A percentile compares a stretch with the other conserved stretches of the same genome.
Conservation (phyloP, 2,888 invertebrate genomes). For the Aspidiotus rigidus region DNA sequence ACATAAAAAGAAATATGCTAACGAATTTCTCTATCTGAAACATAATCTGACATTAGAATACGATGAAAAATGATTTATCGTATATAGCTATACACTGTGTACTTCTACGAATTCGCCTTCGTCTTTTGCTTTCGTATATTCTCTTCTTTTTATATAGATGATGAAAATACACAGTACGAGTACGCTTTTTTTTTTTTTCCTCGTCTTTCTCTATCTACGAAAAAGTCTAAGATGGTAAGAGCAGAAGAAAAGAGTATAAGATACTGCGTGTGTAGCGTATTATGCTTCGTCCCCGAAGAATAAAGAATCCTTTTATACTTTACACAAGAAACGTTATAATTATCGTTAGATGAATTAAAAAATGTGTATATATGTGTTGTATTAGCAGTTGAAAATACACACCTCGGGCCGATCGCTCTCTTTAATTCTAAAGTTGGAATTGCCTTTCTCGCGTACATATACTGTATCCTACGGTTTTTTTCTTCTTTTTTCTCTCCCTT, state of each 20-base stretch:
- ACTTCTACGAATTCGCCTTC: slow-evolving; percentile 34
- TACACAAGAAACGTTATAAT: slow-evolving; percentile 34
- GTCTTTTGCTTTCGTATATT: slow-evolving; percentile 20
- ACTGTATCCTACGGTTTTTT: not conserved
- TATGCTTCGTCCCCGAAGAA: slow-evolving; percentile 9
- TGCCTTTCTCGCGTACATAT: slow-evolving; percentile 24
- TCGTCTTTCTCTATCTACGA: slow-evolving; percentile 18
- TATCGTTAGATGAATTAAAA: slow-evolving; percentile 33
- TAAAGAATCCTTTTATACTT: slow-evolving; percentile 33
- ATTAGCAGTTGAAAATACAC: slow-evolving; percentile 31
- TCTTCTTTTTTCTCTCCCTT: slow-evolving; percentile 5
- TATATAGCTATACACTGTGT: slow-evolving; percentile 9
- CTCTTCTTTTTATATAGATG: slow-evolving; percentile 10
- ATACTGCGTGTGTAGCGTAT: slow-evolving; percentile 11
- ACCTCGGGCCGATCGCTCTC: slow-evolving; percentile 31
- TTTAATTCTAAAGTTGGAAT: slow-evolving; percentile 31
- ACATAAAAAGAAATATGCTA: slow-evolving; percentile 33
- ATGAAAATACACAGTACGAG: slow-evolving; percentile 8
- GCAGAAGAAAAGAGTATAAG: slow-evolving; percentile 15
- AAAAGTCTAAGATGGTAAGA: slow-evolving; percentile 29
- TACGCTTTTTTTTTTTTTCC: no score
- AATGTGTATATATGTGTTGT: slow-evolving; percentile 26
- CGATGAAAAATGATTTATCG: slow-evolving; percentile 34
- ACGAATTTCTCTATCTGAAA: slow-evolving; percentile 34
- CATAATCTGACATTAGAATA: slow-evolving; percentile 33